phyloP scores from a whole-genome alignment of 2,113 vertebrate species.

The Lycaon pictus region DNA sequence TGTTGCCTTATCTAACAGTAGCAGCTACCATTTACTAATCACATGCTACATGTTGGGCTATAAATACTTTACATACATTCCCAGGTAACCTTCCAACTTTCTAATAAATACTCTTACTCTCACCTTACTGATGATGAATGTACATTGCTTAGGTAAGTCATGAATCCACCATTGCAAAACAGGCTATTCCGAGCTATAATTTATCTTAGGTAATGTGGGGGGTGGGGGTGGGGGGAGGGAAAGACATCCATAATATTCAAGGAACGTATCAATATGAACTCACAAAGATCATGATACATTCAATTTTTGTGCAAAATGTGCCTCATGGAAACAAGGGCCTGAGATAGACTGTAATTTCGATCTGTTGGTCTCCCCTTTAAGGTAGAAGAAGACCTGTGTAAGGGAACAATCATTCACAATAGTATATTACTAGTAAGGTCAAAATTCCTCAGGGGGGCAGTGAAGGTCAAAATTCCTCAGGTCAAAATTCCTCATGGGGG shows the following conservation, averaged over 20 bases:
- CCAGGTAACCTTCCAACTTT: neutral
- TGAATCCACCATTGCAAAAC: neutral
- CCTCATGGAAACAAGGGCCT: neutral
- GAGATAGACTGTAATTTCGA: neutral
- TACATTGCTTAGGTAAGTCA: neutral
- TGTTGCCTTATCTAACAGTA: neutral
- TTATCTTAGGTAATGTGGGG: neutral
- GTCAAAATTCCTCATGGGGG: neutral
- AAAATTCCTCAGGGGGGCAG: neutral
- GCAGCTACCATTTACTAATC: neutral
- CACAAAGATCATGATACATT: neutral
- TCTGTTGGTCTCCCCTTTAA: slow-evolving; percentile 1
- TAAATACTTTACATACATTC: neutral
- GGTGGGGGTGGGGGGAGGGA: neutral
- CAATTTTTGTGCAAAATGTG: neutral
- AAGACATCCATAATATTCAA: neutral
- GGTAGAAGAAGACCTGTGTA: neutral
- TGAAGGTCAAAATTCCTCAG: neutral
- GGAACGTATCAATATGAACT: neutral
- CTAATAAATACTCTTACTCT: neutral
- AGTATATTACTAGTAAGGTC: neutral
- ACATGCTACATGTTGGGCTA: neutral
- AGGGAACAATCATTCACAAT: neutral
- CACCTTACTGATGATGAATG: neutral
- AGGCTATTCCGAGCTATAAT: neutral